Base-by-base conservation (phyloP, 2,797 vertebrate genomes). In the Hyperoplus immaculatus region DNA sequence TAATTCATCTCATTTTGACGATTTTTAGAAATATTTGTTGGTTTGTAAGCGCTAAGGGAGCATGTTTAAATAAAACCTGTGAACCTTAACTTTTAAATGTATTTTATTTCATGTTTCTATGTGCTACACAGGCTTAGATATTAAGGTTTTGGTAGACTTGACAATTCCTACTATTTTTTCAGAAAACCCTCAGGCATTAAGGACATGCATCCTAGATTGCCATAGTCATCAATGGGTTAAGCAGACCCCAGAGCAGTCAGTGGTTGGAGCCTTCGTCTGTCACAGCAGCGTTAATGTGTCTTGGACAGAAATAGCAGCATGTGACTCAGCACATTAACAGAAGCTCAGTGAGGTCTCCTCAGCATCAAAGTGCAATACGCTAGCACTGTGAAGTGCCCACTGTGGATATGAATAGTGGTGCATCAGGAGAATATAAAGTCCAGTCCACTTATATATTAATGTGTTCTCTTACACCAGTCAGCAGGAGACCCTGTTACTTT, bases 261-360 rank as follows among this genome's bases (percentile, higher is more conserved):
- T 13, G 45, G 29, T 21, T 62, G 57, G 38, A 49, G 43, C 13
- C 57, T 72, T 56, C 47, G 6, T 50, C 42, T 2, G 29, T 38
- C 51, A 7, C 39, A 1, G 70, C 59, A 41, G 58, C 45, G 2
- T 57, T 74, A 47, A 70, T 8, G 66, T 29, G 56, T 63, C 56
- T 60, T 6, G 56, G 53, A 76, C 69, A 56, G 72, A 84, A 87
- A 78, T 61, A 39, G 71, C 77, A 75, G 58, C 68, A 13, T 55
- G 79, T 81, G 77, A 85, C 49, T 85, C 75, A 81, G 21, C 69
- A 42, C 65, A 36, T 82, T 70, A 76, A 8, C 72, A 15, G 57
- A 45, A 59, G 64, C 55, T 38, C 1, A 49, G 8, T n/a, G 47
- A 68, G 65, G 71, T 56, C 68, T 62, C 46, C 29, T 0, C 64